A percentile compares a stretch with the other conserved stretches of the same genome.
Conservation (phyloP, 2,113 vertebrate species). For the Tyto alba region DNA sequence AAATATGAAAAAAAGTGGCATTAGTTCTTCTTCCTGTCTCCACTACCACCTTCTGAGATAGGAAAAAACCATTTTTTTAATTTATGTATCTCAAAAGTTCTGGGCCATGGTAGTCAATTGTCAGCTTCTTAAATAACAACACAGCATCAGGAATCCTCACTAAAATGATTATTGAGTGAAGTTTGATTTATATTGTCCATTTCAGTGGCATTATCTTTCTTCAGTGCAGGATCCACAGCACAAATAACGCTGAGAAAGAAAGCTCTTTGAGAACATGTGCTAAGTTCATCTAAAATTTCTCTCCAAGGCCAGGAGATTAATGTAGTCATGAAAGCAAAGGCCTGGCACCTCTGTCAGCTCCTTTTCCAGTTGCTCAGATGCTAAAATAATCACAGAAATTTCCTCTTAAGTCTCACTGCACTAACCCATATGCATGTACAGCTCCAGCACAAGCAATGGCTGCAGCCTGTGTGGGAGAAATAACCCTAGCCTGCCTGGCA, state of each 20-base stretch:
- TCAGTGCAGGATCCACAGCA: background rate
- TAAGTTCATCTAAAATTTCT: slow-evolving; percentile 3
- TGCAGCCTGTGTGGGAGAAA: background rate
- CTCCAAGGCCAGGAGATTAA: background rate
- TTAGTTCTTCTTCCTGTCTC: background rate
- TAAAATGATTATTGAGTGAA: background rate
- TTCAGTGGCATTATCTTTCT: background rate
- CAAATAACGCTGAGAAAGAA: background rate
- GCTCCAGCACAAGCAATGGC: background rate
- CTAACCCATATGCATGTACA: background rate
- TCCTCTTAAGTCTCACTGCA: background rate
- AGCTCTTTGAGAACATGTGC: background rate
- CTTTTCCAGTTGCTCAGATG: background rate
- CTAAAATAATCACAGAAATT: slow-evolving; percentile 9
- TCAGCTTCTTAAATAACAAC: background rate
- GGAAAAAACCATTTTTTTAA: background rate
- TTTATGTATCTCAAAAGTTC: background rate
- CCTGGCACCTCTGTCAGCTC: background rate
- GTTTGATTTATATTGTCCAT: background rate
- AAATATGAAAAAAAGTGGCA: background rate
- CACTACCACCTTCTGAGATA: background rate
- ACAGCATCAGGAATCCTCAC: background rate
- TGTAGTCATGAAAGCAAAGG: background rate
- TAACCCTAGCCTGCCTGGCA: background rate
- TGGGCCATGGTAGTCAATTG: background rate